phyloP scores from a whole-genome alignment of 2,797 vertebrate genomes.

The Sparidentex hasta region DNA sequence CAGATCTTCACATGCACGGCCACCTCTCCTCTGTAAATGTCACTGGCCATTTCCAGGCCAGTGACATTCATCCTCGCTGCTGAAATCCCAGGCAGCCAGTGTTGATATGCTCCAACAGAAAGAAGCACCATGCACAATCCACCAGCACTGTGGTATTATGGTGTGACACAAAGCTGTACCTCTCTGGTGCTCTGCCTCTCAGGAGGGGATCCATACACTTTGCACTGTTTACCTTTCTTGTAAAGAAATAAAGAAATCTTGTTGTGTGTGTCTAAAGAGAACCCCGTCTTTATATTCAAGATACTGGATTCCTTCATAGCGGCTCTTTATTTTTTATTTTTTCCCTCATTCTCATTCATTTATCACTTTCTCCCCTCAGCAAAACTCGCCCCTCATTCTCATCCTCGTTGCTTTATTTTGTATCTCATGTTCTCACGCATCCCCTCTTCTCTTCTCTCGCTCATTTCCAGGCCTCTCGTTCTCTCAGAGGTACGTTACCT shows the following conservation, averaged over 20 bases:
- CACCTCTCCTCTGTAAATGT: conserved; percentile 52
- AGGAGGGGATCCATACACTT: conserved; percentile 27
- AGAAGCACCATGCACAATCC: conserved; percentile 3
- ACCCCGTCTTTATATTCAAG: conserved; percentile 8
- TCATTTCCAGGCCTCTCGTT: conserved; percentile 26
- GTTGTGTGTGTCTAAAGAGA: background rate
- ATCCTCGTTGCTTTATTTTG: background rate
- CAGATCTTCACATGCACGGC: background rate
- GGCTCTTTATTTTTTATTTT: background rate
- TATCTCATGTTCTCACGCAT: background rate
- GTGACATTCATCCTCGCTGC: conserved; percentile 42
- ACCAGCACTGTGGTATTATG: conserved; percentile 34
- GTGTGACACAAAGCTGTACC: conserved; percentile 32
- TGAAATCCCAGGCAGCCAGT: conserved; percentile 32
- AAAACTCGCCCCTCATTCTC: background rate
- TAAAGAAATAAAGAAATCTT: no score
- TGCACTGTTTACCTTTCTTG: conserved; percentile 7
- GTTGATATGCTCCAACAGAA: conserved; percentile 23
- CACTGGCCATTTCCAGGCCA: conserved; percentile 32
- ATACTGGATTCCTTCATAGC: background rate
- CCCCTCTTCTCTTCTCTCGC: background rate
- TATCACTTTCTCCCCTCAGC: background rate
- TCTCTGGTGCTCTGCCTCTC: conserved; percentile 37
- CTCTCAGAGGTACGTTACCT: conserved; percentile 42
- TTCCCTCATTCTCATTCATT: background rate